These are phyloP conservation scores for Egretta garzetta DNA, from an alignment of 2,113 vertebrate species.

Conservation along the genomic window DNA sequence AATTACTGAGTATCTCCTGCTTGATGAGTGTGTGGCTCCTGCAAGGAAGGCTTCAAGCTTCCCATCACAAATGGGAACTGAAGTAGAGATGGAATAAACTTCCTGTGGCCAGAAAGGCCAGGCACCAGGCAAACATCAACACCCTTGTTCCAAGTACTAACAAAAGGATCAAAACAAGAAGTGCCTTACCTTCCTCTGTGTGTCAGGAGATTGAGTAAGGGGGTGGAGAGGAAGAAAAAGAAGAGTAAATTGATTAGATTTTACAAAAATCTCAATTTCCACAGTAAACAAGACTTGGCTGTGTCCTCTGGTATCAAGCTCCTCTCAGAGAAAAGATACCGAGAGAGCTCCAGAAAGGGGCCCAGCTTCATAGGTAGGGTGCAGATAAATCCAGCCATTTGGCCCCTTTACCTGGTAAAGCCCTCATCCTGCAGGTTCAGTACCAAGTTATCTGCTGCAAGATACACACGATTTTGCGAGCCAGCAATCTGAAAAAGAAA, in stretches of 20 bases:
- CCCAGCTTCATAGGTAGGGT: neutral
- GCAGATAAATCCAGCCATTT: neutral
- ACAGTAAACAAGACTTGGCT: neutral
- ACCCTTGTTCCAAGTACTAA: neutral
- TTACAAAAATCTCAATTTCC: neutral
- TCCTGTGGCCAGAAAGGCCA: neutral
- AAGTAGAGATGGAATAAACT: neutral
- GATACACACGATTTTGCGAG: constrained; percentile 92
- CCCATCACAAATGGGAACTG: neutral
- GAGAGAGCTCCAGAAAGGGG: neutral
- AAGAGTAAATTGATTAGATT: neutral
- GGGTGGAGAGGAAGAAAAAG: neutral
- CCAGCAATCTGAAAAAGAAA: constrained; percentile 79
- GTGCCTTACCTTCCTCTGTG: constrained; percentile 78
- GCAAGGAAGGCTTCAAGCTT: neutral
- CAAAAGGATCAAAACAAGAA: neutral
- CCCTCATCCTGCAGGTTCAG: constrained; percentile 89
- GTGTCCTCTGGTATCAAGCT: neutral
- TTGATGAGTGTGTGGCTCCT: neutral
- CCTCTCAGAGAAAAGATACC: neutral
- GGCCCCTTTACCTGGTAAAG: constrained; percentile 82
- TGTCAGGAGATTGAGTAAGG: neutral
- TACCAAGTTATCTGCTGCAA: constrained; percentile 89
- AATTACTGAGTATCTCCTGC: neutral
- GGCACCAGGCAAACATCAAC: neutral